Evolutionary conservation across 1,140 invertebrate species (phyloP).

Genomic region (Rhagoletis zephyria): DNA sequence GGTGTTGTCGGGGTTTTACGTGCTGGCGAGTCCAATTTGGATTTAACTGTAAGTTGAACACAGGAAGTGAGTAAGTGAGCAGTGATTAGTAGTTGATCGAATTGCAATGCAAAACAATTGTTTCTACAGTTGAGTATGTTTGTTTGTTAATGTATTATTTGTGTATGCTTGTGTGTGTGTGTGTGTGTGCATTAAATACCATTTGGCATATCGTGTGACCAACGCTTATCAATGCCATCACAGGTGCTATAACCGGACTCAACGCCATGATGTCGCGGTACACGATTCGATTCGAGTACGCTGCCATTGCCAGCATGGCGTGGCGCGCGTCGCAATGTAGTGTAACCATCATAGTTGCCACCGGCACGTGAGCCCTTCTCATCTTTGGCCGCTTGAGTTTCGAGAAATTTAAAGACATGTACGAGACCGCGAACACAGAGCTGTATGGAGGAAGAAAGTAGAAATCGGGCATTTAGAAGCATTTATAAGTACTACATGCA

Average conservation of each 20-base stretch:
- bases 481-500: background rate
- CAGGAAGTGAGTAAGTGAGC: slow-evolving; percentile 37
- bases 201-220: slow-evolving; percentile 83
- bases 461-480: slow-evolving; percentile 27
- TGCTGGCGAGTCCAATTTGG: slow-evolving; percentile 56
- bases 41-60: slow-evolving; percentile 55
- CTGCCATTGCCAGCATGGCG: slow-evolving; percentile 72
- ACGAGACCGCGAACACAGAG: slow-evolving; percentile 91
- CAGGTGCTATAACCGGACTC: slow-evolving; percentile 90
- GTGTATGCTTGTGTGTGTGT: background rate
- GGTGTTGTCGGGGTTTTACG: slow-evolving; percentile 55
- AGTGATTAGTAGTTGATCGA: slow-evolving; percentile 38
- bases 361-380: slow-evolving; percentile 73
- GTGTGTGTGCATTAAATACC: slow-evolving; percentile 53
- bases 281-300: slow-evolving; percentile 75
- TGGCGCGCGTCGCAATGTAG: slow-evolving; percentile 71
- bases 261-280: slow-evolving; percentile 80
- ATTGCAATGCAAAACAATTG: background rate
- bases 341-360: slow-evolving; percentile 71
- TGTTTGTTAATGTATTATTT: background rate
- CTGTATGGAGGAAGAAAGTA: slow-evolving; percentile 75
- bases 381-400: slow-evolving; percentile 86
- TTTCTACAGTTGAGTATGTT: background rate
- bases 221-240: slow-evolving; percentile 86
- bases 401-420: slow-evolving; percentile 95